Percentiles rank a stretch among this genome's conserved stretches.
phyloP scores from a whole-genome alignment of 1,140 invertebrate genomes.

The Phenacoccus solenopsis region DNA sequence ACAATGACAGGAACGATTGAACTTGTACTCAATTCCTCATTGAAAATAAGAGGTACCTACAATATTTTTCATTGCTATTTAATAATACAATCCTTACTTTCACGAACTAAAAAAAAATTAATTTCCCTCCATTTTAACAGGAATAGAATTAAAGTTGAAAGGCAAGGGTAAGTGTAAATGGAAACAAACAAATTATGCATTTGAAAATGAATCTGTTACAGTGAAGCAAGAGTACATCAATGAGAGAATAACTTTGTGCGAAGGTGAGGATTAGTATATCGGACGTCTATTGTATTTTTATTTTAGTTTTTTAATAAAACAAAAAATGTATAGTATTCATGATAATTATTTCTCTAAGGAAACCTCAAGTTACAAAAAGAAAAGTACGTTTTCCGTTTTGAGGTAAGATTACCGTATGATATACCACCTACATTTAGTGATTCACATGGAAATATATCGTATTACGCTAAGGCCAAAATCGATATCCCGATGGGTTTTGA shows the following conservation, averaged over 20 bases:
- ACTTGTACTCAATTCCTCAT: slow-evolving; percentile 20
- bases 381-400: slow-evolving; percentile 56
- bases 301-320: no score
- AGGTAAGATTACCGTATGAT: slow-evolving; percentile 48
- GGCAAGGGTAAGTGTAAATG: slow-evolving; percentile 57
- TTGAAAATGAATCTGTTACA: slow-evolving; percentile 46
- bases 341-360: slow-evolving; percentile 36
- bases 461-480: slow-evolving; percentile 66
- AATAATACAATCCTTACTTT: no score
- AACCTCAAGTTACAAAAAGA: slow-evolving; percentile 52
- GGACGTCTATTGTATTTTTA: no score
- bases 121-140: slow-evolving; percentile 33
- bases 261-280: no score
- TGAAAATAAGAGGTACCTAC: slow-evolving; percentile 37
- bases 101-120: no score
- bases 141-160: slow-evolving; percentile 51
- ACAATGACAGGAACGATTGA: slow-evolving; percentile 41
- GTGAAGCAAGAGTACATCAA: slow-evolving; percentile 25
- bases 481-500: slow-evolving; percentile 82
- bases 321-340: not conserved
- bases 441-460: slow-evolving; percentile 61
- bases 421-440: slow-evolving; percentile 74
- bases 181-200: slow-evolving; percentile 59
- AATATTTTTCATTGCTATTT: slow-evolving; percentile 24
- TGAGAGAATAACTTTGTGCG: slow-evolving; percentile 8